phyloP scores from a whole-genome alignment of 2,113 vertebrate genomes.

The Corythornis vintsioides region DNA sequence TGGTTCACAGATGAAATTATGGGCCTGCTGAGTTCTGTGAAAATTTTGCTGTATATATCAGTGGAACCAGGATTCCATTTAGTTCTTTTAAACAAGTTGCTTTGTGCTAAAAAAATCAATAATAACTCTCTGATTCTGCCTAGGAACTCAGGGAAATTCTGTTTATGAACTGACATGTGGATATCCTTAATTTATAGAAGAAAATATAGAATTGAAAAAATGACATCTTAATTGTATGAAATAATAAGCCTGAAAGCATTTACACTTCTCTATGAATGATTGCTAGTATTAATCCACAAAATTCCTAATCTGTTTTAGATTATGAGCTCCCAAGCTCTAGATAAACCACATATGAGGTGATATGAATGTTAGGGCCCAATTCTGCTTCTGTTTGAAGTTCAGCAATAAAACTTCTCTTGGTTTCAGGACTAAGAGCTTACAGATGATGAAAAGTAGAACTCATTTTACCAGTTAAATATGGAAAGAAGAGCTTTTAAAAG shows the following conservation, averaged over 20 bases:
- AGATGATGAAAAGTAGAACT: constrained; percentile 44
- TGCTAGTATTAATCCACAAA: neutral
- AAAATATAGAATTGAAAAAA: neutral
- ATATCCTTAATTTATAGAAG: neutral
- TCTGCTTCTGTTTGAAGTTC: constrained; percentile 60
- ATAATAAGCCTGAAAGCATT: constrained; percentile 15
- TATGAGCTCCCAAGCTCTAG: constrained; percentile 2
- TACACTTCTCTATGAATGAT: neutral
- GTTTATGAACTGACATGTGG: neutral
- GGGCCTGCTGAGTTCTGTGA: neutral
- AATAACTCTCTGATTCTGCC: neutral
- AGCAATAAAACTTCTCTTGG: constrained; percentile 43
- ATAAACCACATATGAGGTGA: constrained; percentile 36
- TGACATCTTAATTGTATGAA: neutral
- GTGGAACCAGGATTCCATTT: neutral
- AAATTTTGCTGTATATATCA: constrained; percentile 18
- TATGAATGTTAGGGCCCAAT: constrained; percentile 1
- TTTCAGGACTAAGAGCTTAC: constrained; percentile 21
- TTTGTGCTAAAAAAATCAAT: neutral
- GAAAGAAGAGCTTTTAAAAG: neutral
- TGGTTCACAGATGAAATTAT: constrained; percentile 15
- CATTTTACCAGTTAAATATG: neutral
- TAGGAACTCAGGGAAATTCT: neutral
- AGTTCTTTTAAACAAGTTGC: neutral
- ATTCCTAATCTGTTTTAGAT: constrained; percentile 36